Conservation (phyloP, 2,797 vertebrate genomes). For the Danio kyathit region DNA sequence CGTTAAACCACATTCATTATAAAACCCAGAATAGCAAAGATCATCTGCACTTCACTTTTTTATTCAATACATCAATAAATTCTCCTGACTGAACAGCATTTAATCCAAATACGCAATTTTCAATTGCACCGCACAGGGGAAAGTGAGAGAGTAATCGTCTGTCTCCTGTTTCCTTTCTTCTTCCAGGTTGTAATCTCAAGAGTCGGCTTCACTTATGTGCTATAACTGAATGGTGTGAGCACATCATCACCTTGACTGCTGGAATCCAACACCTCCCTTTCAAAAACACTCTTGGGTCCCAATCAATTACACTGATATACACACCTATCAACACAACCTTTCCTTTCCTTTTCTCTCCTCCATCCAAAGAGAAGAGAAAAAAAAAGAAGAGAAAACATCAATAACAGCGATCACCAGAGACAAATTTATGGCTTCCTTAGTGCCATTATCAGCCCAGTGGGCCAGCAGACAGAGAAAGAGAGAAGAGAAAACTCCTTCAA, state of each 20-base stretch:
- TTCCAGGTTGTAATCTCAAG: constrained; percentile 22
- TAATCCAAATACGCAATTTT: not conserved
- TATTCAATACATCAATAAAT: not conserved
- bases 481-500: constrained; percentile 75
- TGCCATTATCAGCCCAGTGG: constrained; percentile 77
- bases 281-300: constrained; percentile 61
- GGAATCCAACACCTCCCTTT: constrained; percentile 55
- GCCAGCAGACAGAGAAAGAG: constrained; percentile 69
- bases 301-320: constrained; percentile 74
- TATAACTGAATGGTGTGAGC: constrained; percentile 32
- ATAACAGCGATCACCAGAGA: constrained; percentile 78
- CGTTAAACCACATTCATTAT: constrained; percentile 24
- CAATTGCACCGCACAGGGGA: not conserved
- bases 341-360: constrained; percentile 58
- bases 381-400: constrained; percentile 72
- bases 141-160: constrained; percentile 3
- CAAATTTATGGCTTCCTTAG: constrained; percentile 85
- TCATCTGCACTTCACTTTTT: not conserved
- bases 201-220: constrained; percentile 39
- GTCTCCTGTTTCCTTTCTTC: constrained; percentile 23
- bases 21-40: not conserved
- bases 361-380: constrained; percentile 57
- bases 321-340: constrained; percentile 61
- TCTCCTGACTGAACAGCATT: not conserved
- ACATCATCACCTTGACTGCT: constrained; percentile 50